These are phyloP conservation scores for Cryptotermes secundus DNA, from an alignment of 1,140 invertebrate genomes.

Conservation along the genomic window DNA sequence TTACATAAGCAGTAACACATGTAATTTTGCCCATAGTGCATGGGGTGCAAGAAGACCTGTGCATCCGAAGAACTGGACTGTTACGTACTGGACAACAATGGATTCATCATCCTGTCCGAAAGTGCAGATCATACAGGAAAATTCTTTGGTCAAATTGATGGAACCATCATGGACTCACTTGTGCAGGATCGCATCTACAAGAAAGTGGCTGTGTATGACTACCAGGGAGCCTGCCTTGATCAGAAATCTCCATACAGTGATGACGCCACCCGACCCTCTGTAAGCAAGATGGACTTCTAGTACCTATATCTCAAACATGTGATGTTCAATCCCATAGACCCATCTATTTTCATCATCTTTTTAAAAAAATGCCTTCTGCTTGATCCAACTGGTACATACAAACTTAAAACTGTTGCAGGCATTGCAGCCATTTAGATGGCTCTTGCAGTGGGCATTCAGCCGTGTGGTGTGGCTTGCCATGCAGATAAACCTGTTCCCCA, in stretches of 20 bases:
- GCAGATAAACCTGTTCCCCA: slow-evolving; percentile 30
- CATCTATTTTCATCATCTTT: too few relatives aligned
- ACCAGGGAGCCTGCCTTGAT: slow-evolving; percentile 83
- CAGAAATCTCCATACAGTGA: slow-evolving; percentile 69
- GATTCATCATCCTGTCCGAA: slow-evolving; percentile 90
- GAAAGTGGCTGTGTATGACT: slow-evolving; percentile 81
- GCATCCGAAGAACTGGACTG: slow-evolving; percentile 84
- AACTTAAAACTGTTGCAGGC: slow-evolving; percentile 51
- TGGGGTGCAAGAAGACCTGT: slow-evolving; percentile 76
- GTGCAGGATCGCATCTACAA: slow-evolving; percentile 87
- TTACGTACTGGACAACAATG: slow-evolving; percentile 90
- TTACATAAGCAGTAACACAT: slow-evolving; percentile 41
- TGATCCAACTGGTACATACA: too few relatives aligned
- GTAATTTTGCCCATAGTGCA: slow-evolving; percentile 59
- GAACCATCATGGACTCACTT: slow-evolving; percentile 91
- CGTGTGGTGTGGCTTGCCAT: slow-evolving; percentile 39
- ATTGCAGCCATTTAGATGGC: slow-evolving; percentile 44
- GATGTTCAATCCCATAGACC: too few relatives aligned
- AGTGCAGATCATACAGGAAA: slow-evolving; percentile 77
- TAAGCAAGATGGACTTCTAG: neutral
- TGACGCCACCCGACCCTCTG: slow-evolving; percentile 42
- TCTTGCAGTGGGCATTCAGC: slow-evolving; percentile 39
- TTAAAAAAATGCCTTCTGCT: too few relatives aligned
- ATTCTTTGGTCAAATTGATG: slow-evolving; percentile 92
- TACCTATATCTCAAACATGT: too few relatives aligned